Base-by-base conservation (phyloP, 1,140 invertebrate genomes). In the Bombus haemorrhoidalis region DNA sequence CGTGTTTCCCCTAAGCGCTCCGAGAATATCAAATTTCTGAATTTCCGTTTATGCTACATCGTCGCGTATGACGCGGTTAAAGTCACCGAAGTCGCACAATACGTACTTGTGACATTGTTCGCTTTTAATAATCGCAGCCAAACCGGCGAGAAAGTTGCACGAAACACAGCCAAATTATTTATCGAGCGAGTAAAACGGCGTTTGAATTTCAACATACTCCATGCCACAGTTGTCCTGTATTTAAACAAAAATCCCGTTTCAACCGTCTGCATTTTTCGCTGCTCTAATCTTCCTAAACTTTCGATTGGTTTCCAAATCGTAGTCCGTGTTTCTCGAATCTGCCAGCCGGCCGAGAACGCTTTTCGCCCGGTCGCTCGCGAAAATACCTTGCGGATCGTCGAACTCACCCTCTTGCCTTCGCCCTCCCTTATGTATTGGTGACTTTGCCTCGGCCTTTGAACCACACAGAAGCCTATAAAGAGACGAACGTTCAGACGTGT, bases 351-450 rank as follows among this genome's bases (percentile, higher is more conserved):
- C 47, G 47, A 32, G 41, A 64, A 41, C 53, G 83, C 59, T 80
- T 75, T 80, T n/a, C 72, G 77, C 57, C 59, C 47, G 76, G 68
- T 66, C 59, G 77, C 10, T 74, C 78, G 73, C 78, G 68, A 75
- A 81, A 82, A 85, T 68, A 89, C 79, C 76, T 83, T 59, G 41
- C 28, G 89, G 75, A 89, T 89, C 86, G 83, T 81, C 68, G 25
- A 88, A 66, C 97, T 97, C 95, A 97, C 97, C 94, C 97, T 94
- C 93, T 97, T 97, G 86, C 96, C 97, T 93, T 96, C 96, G 85
- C 97, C 97, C 92, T 97, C 97, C 79, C 96, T 95, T 89, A 98
- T 97, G 86, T 97, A 96, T 93, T 97, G 97, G 93, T 97, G 96
- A 32, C 96, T 96, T 91, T 97, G 96, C 77, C 97, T 97, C 41